Conservation (phyloP, 2,888 invertebrate genomes). For the Oegoconia quadripuncta region DNA sequence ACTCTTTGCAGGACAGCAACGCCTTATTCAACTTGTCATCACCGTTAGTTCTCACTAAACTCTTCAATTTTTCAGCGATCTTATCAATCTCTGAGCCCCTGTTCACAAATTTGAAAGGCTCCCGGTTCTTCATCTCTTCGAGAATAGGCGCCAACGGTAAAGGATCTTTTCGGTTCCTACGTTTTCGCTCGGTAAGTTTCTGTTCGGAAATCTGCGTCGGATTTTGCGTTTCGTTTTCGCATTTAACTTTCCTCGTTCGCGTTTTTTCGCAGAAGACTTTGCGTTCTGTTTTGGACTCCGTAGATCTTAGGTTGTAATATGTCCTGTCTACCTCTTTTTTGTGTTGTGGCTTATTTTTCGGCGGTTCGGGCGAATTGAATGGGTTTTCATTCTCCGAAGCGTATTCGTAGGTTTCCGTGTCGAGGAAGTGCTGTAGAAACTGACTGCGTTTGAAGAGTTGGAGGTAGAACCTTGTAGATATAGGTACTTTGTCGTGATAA, state of each 20-base stretch:
- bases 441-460: constrained; percentile 64
- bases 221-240: constrained; percentile 22
- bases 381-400: constrained; percentile 62
- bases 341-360: constrained; percentile 28
- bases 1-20: constrained; percentile 55
- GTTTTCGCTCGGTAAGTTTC: constrained; percentile 23
- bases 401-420: constrained; percentile 58
- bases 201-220: constrained; percentile 19
- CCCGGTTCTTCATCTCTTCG: constrained; percentile 58
- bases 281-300: constrained; percentile 54
- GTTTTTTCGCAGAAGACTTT: constrained; percentile 48
- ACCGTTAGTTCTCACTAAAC: constrained; percentile 43
- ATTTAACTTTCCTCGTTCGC: constrained; percentile 29
- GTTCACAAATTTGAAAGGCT: constrained; percentile 42
- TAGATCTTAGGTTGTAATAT: constrained; percentile 59
- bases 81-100: constrained; percentile 64
- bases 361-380: constrained; percentile 34
- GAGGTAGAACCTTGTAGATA: constrained; percentile 65
- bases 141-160: constrained; percentile 65
- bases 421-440: constrained; percentile 53
- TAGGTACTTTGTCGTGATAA: constrained; percentile 66
- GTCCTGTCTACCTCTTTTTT: constrained; percentile 46
- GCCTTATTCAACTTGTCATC: constrained; percentile 52
- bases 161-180: constrained; percentile 43
- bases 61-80: constrained; percentile 68